Conservation (phyloP, 2,797 vertebrate species). For the Ficedula albicollis region DNA sequence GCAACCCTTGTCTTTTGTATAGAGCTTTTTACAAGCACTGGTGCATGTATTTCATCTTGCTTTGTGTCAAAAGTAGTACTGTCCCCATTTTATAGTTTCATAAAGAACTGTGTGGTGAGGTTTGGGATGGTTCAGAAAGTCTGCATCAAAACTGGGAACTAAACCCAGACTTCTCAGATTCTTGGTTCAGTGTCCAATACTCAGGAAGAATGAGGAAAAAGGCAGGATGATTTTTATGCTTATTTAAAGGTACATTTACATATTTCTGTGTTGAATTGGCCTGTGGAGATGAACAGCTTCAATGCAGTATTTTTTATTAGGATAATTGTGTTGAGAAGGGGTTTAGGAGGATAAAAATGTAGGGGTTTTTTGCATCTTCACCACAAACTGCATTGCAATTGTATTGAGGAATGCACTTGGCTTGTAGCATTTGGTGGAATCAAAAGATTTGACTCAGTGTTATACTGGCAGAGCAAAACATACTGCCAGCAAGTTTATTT, state of each 20-base stretch:
- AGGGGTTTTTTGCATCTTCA: background rate
- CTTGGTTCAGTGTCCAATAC: background rate
- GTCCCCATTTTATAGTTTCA: background rate
- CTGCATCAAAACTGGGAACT: background rate
- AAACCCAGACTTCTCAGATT: background rate
- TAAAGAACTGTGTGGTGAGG: background rate
- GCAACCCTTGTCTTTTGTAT: background rate
- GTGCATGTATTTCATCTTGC: background rate
- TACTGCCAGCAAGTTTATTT: background rate
- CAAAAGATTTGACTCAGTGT: conserved; percentile 11
- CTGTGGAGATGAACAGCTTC: background rate
- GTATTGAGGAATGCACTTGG: background rate
- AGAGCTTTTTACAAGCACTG: background rate
- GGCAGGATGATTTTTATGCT: background rate
- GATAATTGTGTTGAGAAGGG: background rate
- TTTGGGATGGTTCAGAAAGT: background rate
- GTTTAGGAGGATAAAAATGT: background rate
- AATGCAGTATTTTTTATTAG: background rate
- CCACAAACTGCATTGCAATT: background rate
- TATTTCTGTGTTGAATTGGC: background rate
- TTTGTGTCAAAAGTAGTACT: background rate
- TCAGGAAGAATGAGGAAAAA: background rate
- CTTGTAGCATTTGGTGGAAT: conserved; percentile 25
- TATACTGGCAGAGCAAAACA: conserved; percentile 22
- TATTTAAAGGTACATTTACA: background rate